Conservation (phyloP, 2,888 invertebrate genomes). For the Luperina nickerlii region DNA sequence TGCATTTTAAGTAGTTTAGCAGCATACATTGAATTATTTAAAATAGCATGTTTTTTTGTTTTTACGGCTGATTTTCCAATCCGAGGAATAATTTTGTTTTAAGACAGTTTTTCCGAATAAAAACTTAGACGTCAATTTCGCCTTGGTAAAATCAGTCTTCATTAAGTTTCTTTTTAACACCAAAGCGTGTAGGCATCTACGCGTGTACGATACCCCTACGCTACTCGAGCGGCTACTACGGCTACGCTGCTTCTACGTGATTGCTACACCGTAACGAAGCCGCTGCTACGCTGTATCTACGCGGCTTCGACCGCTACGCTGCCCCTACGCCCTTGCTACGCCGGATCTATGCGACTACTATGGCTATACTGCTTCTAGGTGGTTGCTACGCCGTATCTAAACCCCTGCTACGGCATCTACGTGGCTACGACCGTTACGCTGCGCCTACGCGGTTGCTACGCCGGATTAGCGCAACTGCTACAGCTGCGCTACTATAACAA, state of each 20-base stretch:
- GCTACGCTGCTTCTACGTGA: constrained; percentile 2
- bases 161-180: background rate
- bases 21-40: background rate
- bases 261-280: background rate
- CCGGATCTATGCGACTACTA: background rate
- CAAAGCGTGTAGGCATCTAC: background rate
- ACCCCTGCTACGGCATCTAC: background rate
- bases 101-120: background rate
- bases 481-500: background rate
- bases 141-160: background rate
- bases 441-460: background rate
- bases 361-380: background rate
- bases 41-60: background rate
- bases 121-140: background rate
- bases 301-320: background rate
- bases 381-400: background rate
- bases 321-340: background rate
- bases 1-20: background rate
- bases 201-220: background rate
- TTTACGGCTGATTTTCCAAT: background rate
- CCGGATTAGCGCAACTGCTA: background rate
- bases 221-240: background rate
- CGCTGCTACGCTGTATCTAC: background rate
- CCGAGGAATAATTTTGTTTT: background rate
- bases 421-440: background rate